Conservation (phyloP, 2,888 invertebrate species). For the Lymantria dispar region DNA sequence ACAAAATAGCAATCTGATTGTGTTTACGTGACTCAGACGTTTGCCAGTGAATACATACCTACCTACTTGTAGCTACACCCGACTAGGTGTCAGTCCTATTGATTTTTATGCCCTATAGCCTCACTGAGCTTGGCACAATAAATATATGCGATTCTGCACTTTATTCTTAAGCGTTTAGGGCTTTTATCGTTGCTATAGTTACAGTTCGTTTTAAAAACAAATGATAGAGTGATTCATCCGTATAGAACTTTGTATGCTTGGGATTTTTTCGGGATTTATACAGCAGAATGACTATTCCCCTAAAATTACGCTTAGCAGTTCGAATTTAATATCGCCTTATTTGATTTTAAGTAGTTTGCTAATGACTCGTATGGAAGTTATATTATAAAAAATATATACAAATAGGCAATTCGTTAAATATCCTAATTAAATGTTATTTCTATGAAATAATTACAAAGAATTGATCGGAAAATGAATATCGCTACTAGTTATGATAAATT, state of each 20-base stretch:
- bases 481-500: conserved; percentile 55
- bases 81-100: conserved; percentile 42
- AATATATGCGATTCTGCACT: conserved; percentile 25
- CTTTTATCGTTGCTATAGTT: conserved; percentile 16
- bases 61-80: conserved; percentile 24
- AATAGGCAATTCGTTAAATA: no score
- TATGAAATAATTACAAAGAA: no score
- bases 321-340: no score
- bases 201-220: conserved; percentile 45
- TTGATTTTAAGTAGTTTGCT: no score
- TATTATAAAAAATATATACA: no score
- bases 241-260: conserved; percentile 42
- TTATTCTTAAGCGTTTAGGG: conserved; percentile 10
- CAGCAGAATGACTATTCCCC: conserved; percentile 7
- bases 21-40: conserved; percentile 36
- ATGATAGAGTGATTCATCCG: conserved; percentile 56
- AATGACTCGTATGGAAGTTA: no score
- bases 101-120: conserved; percentile 48
- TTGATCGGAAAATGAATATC: conserved; percentile 10
- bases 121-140: conserved; percentile 11
- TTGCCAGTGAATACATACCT: conserved; percentile 25
- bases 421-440: no score
- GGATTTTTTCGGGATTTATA: conserved; percentile 28
- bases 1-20: conserved; percentile 39
- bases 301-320: no score